phyloP scores from a whole-genome alignment of 2,113 vertebrate species.

The Xiphophorus couchianus region DNA sequence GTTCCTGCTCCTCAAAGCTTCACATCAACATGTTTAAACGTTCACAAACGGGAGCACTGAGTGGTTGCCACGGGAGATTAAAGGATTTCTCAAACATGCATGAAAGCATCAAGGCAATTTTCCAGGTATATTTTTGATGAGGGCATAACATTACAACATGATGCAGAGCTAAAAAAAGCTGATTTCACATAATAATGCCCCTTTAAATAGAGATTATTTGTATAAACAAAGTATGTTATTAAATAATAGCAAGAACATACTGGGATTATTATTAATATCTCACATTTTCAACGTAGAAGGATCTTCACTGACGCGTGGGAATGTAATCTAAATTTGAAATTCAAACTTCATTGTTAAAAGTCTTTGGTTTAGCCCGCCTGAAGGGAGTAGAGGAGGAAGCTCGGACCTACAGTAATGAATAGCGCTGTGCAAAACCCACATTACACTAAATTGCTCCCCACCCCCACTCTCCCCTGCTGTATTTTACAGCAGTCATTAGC shows the following conservation, averaged over 20 bases:
- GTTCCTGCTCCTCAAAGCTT: too few species aligned
- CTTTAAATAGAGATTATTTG: background rate
- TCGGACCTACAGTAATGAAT: conserved; percentile 50
- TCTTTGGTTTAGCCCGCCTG: conserved; percentile 16
- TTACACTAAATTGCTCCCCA: conserved; percentile 9
- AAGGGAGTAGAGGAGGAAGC: conserved; percentile 12
- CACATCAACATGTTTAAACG: too few species aligned
- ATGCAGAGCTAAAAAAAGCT: too few species aligned
- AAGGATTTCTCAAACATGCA: too few species aligned
- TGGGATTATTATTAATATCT: background rate
- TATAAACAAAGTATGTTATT: background rate
- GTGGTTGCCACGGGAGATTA: too few species aligned
- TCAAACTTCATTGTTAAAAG: conserved; percentile 3
- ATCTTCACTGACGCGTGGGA: background rate
- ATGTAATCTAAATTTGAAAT: background rate
- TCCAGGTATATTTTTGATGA: too few species aligned
- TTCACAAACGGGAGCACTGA: too few species aligned
- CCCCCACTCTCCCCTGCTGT: background rate
- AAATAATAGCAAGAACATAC: background rate
- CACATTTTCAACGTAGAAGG: too few species aligned
- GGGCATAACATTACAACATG: too few species aligned
- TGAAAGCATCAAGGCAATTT: too few species aligned
- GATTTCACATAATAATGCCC: too few species aligned
- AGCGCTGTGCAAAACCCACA: conserved; percentile 46
- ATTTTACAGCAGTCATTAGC: conserved; percentile 79